Evolutionary conservation across 2,888 invertebrate genomes (phyloP), one percentile per base, ranked within the genome.

Genomic region (Pollenia amentaria): DNA sequence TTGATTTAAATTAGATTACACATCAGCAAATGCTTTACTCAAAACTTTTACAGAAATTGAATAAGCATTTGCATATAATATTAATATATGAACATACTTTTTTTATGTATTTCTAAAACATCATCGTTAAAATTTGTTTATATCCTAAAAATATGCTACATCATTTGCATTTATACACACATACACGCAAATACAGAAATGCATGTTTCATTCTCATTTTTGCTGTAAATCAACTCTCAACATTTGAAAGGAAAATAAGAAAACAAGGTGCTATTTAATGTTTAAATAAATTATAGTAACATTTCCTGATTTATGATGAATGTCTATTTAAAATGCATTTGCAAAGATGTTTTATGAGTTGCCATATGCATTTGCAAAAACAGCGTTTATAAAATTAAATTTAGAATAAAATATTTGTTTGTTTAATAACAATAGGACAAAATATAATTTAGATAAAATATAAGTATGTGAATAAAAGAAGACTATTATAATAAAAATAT

Each of bases 271-370:
- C 67, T 84, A 78, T 72, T 60, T 78, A 78, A 62, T 29, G 72
- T 48, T 73, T 84, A 78, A 78, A 78, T 78, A 84, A 78, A 73
- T 78, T 78, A 78, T 78, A 29, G 51, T 8, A 80, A 60, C 64
- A 85, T 85, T 85, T 84, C 73, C 78, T 84, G 60, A 78, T 48
- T 78, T 78, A 60, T 67, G 60, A 78, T 64, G 62, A 62, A 75
- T 73, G 73, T 79, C 40, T 69, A 55, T 73, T 73, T 67, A 82
- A 85, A 82, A 67, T 55, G 72, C 72, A 78, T 84, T 84, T 51
- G n/a, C 18, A 65, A 57, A 46, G 70, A 55, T 55, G 70, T n/a
- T 9, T 4, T 44, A 14, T 16, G 16, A 14, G n/a, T 11, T 10
- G 42, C 57, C 3, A 42, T 14, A 29, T 57, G 57, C 55, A 55